Evolutionary conservation across 2,888 invertebrate species (phyloP), one percentile per base, ranked within the genome.

Genomic region (Diplazon laetatorius): DNA sequence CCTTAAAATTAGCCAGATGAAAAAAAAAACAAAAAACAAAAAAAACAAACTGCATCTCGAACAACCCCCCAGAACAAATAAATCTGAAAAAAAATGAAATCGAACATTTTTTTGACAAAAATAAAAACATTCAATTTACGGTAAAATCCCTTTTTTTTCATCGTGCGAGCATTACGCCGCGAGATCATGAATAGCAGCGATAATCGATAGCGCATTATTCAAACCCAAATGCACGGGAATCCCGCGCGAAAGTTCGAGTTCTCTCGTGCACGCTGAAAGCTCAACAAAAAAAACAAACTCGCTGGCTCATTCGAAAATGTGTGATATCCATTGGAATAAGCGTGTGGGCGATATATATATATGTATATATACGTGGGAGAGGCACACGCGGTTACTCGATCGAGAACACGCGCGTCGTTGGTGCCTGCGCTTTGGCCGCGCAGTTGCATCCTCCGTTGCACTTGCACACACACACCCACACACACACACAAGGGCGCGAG

Each of bases 381-480:
- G 60, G 39, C 30, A 12, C 22, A 18, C 18, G 59, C 72, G 52
- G 50, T 65, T 50, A 20, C 14, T 22, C 57, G 25, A 70, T n/a
- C n/a, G 25, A 14, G 65, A 42, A 69, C 46, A 60, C 25, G 48
- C 48, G 9, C 20, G 52, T 25, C 25, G 50, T n/a, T 52, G 30
- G 39, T 63, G 68, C 66, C 48, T 59, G 50, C 52, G 42, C 57
- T 62, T 69, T 69, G 46, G 57, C 63, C 42, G 60, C 25, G 39
- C 50, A n/a, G 44, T 63, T 73, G 44, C 69, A 55, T 35, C 60
- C 69, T 60, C 18, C 60, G 65, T 50, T 70, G 69, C 70, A 78
- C 78, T 78, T 78, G 48, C 55, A 74, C 74, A 74, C 59, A 74
- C 72, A n/a, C n/a, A n/a, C n/a, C n/a, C n/a, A n/a, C n/a, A n/a